phyloP scores from a whole-genome alignment of 2,888 invertebrate species.

The Venusia cambrica region DNA sequence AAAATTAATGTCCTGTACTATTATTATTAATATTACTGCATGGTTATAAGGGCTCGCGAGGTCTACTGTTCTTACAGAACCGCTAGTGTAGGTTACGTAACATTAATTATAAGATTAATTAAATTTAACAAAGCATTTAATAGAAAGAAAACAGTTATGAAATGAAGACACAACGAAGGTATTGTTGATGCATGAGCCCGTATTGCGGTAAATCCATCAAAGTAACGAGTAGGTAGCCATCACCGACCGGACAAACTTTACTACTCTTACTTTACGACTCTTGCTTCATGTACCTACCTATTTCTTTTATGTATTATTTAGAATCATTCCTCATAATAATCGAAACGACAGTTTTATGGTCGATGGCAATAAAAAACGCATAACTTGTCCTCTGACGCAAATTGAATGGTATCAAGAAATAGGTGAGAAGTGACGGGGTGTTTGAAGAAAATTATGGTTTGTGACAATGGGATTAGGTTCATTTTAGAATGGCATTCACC shows the following conservation, averaged over 20 bases:
- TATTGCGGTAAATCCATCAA: conserved; percentile 8
- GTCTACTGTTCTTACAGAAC: no score
- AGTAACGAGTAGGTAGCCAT: conserved; percentile 1
- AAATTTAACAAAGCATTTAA: no score
- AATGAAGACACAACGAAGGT: conserved; percentile 3
- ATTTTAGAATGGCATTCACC: conserved; percentile 34
- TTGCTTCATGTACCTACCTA: conserved; percentile 12
- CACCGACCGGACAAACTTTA: conserved; percentile 6
- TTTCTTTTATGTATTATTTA: conserved; percentile 34
- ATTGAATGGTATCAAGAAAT: conserved; percentile 60
- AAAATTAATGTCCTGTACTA: no score
- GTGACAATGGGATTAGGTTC: conserved; percentile 30
- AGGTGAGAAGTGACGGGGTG: conserved; percentile 41
- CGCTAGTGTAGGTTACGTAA: no score
- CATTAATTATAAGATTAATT: no score
- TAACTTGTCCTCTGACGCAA: conserved; percentile 63
- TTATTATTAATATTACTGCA: no score
- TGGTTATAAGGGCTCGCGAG: no score
- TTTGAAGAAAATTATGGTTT: conserved; percentile 32
- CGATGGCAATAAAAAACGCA: conserved; percentile 70
- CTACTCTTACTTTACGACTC: conserved; percentile 10
- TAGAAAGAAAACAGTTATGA: background rate
- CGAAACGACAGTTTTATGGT: conserved; percentile 65
- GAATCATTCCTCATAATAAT: conserved; percentile 54
- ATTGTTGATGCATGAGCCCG: conserved; percentile 12